Evolutionary conservation across 2,797 vertebrate genomes (phyloP).

Genomic region (Apogon talboti): DNA sequence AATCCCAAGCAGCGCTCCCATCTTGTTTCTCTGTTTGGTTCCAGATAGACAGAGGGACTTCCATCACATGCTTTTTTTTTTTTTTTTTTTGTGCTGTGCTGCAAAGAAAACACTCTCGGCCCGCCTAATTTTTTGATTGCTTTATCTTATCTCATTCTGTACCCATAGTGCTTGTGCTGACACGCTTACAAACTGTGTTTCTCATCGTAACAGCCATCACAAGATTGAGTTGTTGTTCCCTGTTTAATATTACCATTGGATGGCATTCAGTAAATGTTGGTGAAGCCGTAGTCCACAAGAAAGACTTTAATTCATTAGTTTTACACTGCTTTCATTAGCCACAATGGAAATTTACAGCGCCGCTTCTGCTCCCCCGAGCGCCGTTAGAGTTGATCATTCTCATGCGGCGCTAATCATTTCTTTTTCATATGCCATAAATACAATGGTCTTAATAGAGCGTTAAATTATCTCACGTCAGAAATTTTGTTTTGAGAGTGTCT

Average conservation of each 20-base stretch:
- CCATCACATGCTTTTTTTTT: conserved; percentile 20
- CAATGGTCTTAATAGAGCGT: conserved; percentile 75
- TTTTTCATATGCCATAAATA: conserved; percentile 74
- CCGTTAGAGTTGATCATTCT: conserved; percentile 65
- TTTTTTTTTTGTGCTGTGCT: conserved; percentile 30
- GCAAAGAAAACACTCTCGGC: conserved; percentile 31
- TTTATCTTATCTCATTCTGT: conserved; percentile 57
- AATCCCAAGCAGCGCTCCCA: conserved; percentile 54
- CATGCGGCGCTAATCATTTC: conserved; percentile 63
- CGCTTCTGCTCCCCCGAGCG: conserved; percentile 58
- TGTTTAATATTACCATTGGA: conserved; percentile 50
- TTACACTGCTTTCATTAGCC: conserved; percentile 63
- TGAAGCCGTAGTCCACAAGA: conserved; percentile 56
- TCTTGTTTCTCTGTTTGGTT: conserved; percentile 48
- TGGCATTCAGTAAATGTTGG: conserved; percentile 44
- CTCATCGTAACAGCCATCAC: conserved; percentile 31
- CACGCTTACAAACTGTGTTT: conserved; percentile 42
- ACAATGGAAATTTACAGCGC: conserved; percentile 65
- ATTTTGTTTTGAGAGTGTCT: conserved; percentile 67
- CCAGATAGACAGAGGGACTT: conserved; percentile 40
- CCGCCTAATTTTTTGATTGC: conserved; percentile 49
- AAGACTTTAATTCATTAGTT: conserved; percentile 63
- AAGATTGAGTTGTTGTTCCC: conserved; percentile 49
- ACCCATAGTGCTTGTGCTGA: conserved; percentile 59
- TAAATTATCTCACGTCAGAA: conserved; percentile 67